These are phyloP conservation scores for Fratercula arctica DNA, from an alignment of 2,797 vertebrate species.

Conservation along the genomic window DNA sequence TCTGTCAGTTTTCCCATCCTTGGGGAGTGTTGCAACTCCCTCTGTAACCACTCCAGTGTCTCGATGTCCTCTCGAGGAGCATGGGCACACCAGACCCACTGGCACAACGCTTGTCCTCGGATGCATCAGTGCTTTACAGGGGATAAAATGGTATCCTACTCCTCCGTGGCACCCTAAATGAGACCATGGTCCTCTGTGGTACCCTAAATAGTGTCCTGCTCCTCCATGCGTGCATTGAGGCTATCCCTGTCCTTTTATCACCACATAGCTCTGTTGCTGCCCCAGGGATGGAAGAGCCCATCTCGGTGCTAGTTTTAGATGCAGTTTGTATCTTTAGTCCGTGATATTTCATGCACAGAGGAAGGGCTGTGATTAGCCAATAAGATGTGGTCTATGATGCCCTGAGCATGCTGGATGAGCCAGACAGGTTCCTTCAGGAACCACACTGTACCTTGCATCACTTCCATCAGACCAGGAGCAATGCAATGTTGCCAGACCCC, in stretches of 20 bases:
- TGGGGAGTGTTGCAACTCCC: background rate
- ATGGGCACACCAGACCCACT: fast-evolving
- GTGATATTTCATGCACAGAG: fast-evolving
- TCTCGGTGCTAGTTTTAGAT: background rate
- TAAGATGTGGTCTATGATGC: too few species aligned
- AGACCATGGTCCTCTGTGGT: too few species aligned
- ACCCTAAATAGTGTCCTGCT: background rate
- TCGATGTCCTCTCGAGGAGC: background rate
- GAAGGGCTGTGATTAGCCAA: background rate
- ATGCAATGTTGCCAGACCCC: background rate
- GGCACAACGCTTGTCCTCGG: background rate
- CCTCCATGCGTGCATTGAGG: background rate
- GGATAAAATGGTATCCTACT: fast-evolving
- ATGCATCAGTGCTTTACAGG: background rate
- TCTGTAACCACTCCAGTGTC: background rate
- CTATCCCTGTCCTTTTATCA: background rate
- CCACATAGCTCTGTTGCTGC: fast-evolving
- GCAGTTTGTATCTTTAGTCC: background rate
- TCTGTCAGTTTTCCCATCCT: background rate
- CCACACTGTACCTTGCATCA: background rate
- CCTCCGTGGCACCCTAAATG: background rate
- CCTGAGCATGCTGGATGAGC: background rate
- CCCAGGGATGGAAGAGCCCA: background rate
- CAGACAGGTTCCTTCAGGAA: background rate
- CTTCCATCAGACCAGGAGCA: background rate